phyloP scores from a whole-genome alignment of 1,140 invertebrate genomes.

The Thaumetopoea pityocampa region DNA sequence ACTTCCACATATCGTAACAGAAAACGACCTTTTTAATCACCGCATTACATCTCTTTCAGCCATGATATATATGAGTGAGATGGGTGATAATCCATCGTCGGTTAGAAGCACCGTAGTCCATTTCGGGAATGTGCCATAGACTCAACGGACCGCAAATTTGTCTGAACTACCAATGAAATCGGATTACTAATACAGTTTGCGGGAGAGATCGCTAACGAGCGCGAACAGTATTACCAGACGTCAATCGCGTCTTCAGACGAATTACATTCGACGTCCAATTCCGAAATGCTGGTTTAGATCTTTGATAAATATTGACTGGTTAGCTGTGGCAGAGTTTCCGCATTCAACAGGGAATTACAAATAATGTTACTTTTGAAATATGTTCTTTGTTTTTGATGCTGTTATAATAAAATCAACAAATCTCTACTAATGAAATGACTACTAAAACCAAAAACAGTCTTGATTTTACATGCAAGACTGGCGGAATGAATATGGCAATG shows the following conservation, averaged over 20 bases:
- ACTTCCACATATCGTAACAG: constrained; percentile 25
- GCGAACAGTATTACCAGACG: constrained; percentile 47
- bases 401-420: too few species aligned
- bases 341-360: not conserved
- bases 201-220: constrained; percentile 38
- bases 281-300: constrained; percentile 8
- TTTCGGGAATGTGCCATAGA: constrained; percentile 27
- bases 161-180: constrained; percentile 62
- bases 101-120: constrained; percentile 18
- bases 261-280: constrained; percentile 20
- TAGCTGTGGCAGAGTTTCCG: not conserved
- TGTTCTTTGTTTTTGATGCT: too few species aligned
- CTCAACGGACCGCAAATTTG: constrained; percentile 63
- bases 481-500: too few species aligned
- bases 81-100: constrained; percentile 22
- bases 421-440: too few species aligned
- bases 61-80: constrained; percentile 10
- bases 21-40: constrained; percentile 27
- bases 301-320: constrained; percentile 17
- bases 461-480: too few species aligned
- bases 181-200: constrained; percentile 51
- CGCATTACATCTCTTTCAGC: constrained; percentile 13
- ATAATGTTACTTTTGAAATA: constrained; percentile 4
- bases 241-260: constrained; percentile 40
- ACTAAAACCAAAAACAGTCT: too few species aligned